Conservation (phyloP, 2,888 invertebrate species). For the Pegoplata infirma region DNA sequence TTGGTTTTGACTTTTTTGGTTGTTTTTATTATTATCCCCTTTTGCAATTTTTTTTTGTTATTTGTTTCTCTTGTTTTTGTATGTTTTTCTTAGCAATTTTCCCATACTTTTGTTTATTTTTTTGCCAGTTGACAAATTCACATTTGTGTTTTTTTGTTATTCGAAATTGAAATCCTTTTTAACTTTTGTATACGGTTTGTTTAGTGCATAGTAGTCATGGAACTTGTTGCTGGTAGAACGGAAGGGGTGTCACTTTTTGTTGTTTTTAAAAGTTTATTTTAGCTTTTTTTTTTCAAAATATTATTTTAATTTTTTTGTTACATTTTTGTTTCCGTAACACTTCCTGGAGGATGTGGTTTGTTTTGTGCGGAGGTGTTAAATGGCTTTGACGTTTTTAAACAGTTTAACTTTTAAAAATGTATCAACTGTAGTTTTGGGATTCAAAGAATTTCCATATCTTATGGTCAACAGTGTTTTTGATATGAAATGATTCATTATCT, state of each 20-base stretch:
- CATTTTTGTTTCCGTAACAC: not conserved
- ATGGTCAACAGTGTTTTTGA: no score
- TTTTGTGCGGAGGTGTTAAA: not conserved
- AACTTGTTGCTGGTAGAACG: not conserved
- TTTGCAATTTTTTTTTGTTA: no score
- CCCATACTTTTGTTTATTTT: conserved; percentile 32
- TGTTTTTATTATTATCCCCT: conserved; percentile 29
- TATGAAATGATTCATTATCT: no score
- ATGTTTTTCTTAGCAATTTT: conserved; percentile 58
- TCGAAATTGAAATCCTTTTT: not conserved
- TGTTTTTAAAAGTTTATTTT: not conserved
- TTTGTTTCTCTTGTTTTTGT: conserved; percentile 20
- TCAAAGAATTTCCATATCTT: no score
- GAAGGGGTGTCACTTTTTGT: not conserved
- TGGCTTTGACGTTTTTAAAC: not conserved
- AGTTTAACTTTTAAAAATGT: not conserved
- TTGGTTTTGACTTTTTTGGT: conserved; percentile 55
- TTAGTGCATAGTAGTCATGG: not conserved
- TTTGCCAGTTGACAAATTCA: conserved; percentile 30
- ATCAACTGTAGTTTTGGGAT: not conserved
- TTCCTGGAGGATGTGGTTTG: not conserved
- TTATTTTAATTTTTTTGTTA: not conserved
- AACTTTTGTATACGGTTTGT: not conserved
- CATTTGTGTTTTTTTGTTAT: not conserved
- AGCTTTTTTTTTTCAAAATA: not conserved